Evolutionary conservation across 2,113 vertebrate species (phyloP).

Genomic region (Crotalus tigris): DNA sequence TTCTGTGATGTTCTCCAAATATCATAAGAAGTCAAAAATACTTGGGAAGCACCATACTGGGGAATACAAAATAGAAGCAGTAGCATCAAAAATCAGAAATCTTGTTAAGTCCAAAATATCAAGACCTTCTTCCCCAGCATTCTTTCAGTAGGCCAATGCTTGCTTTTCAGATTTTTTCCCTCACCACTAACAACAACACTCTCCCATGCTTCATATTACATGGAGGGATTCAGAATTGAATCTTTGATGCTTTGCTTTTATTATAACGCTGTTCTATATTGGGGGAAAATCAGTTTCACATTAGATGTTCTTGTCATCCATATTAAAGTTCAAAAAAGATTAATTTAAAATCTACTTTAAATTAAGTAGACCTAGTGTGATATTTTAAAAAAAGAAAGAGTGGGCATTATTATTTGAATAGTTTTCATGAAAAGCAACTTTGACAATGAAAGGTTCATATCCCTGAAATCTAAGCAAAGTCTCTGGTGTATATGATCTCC

Average conservation of each 20-base stretch:
- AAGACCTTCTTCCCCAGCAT: conserved; percentile 32
- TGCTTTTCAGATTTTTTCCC: conserved; percentile 59
- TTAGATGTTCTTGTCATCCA: conserved; percentile 55
- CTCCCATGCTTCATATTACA: conserved; percentile 50
- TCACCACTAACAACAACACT: conserved; percentile 56
- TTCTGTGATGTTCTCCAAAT: not conserved
- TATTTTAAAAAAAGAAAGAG: conserved; percentile 27
- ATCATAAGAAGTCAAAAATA: not conserved
- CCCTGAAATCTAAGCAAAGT: conserved; percentile 53
- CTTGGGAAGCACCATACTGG: not conserved
- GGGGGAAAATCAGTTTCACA: conserved; percentile 60
- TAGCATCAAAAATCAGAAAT: conserved; percentile 4
- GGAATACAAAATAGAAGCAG: not conserved
- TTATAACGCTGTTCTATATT: conserved; percentile 56
- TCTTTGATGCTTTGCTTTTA: conserved; percentile 54
- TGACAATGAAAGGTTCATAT: conserved; percentile 44
- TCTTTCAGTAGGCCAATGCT: conserved; percentile 44
- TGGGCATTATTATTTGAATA: conserved; percentile 52
- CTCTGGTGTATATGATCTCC: conserved; percentile 62
- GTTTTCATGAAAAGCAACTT: conserved; percentile 56
- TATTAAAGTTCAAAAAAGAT: conserved; percentile 50
- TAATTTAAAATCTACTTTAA: conserved; percentile 55
- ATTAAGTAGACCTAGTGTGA: conserved; percentile 52
- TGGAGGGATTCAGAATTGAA: conserved; percentile 57
- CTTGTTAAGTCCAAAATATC: conserved; percentile 58